phyloP scores from a whole-genome alignment of 2,113 vertebrate species.

The Oncorhynchus clarkii region DNA sequence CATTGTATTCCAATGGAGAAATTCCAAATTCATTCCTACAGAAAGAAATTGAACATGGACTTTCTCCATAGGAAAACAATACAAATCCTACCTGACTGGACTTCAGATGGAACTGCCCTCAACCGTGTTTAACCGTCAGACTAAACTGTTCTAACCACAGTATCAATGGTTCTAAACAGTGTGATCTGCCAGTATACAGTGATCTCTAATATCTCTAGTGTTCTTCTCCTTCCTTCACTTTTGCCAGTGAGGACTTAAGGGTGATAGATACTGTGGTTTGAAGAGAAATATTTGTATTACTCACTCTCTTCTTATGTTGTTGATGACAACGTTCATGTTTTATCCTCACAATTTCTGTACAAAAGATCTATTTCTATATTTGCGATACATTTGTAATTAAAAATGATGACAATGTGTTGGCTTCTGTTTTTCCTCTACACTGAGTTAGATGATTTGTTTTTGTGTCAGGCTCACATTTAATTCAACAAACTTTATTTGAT shows the following conservation, averaged over 20 bases:
- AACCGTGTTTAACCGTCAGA: no score
- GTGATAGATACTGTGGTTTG: constrained; percentile 31
- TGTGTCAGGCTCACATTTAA: neutral
- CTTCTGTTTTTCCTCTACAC: constrained; percentile 4
- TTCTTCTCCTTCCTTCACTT: constrained; percentile 28
- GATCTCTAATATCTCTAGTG: constrained; percentile 26
- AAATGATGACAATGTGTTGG: constrained; percentile 26
- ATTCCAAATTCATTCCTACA: no score
- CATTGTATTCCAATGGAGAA: no score
- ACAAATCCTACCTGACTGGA: no score
- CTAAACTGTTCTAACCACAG: neutral
- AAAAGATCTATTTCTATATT: constrained; percentile 83
- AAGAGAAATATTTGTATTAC: constrained; percentile 35
- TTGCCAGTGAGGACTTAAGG: constrained; percentile 31
- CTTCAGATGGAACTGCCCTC: no score
- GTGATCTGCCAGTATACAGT: neutral
- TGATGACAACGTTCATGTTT: constrained; percentile 57
- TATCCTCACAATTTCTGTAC: constrained; percentile 74
- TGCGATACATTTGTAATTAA: constrained; percentile 80
- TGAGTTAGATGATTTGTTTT: neutral
- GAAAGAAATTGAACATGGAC: no score
- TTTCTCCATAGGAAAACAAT: no score
- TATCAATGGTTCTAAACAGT: neutral
- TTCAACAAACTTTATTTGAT: no score
- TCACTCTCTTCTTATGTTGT: constrained; percentile 59